Percentiles rank a stretch among this genome's conserved stretches.
These are phyloP conservation scores for Meandrusa payeni DNA, from an alignment of 2,888 invertebrate genomes.

Conservation along the genomic window DNA sequence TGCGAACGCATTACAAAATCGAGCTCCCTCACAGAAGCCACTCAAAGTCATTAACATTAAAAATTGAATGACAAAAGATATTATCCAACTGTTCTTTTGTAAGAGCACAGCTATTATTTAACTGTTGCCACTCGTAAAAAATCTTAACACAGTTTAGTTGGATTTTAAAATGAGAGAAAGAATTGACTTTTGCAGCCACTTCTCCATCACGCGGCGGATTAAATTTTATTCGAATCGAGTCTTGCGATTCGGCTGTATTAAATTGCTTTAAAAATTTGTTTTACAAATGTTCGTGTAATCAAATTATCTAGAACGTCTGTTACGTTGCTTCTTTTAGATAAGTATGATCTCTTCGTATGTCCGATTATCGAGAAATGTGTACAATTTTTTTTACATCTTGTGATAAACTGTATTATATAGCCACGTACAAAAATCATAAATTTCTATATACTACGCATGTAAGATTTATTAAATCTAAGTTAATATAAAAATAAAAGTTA, in stretches of 20 bases:
- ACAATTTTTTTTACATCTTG: too few species aligned
- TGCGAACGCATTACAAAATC: conserved; percentile 21
- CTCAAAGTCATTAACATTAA: conserved; percentile 29
- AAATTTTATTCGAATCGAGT: conserved; percentile 9
- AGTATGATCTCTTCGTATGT: too few species aligned
- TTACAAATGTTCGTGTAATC: not conserved
- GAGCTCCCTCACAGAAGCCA: conserved; percentile 32
- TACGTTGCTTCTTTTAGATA: too few species aligned
- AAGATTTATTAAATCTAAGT: too few species aligned
- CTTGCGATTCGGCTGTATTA: conserved; percentile 5
- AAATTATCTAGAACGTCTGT: not conserved
- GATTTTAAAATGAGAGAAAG: conserved; percentile 18
- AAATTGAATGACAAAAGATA: conserved; percentile 32
- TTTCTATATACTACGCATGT: too few species aligned
- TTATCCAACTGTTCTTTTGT: conserved; percentile 38
- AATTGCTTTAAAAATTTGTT: conserved; percentile 7
- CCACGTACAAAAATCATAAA: too few species aligned
- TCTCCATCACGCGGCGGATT: conserved; percentile 1
- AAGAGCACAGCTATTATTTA: conserved; percentile 34
- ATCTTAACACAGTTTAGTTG: conserved; percentile 22
- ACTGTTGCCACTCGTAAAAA: conserved; percentile 30
- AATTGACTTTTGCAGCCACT: conserved; percentile 18
- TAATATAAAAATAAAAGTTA: too few species aligned
- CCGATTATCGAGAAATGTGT: too few species aligned
- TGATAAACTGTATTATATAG: too few species aligned